These are phyloP conservation scores for Drosophila rufa DNA, from an alignment of 1,140 invertebrate genomes.

Conservation along the genomic window DNA sequence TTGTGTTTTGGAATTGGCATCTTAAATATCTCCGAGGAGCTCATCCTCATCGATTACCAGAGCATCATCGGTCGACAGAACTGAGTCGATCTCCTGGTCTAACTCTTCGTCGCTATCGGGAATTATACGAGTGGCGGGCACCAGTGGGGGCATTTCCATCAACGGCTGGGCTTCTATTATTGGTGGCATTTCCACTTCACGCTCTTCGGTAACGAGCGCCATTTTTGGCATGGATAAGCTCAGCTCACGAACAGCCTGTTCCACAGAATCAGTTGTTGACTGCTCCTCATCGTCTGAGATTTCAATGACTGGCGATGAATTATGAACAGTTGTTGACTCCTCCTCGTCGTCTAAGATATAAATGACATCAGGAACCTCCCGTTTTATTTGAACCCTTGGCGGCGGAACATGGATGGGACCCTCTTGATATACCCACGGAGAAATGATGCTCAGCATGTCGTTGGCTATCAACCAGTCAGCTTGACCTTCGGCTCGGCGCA, in stretches of 20 bases:
- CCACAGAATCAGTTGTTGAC: not conserved
- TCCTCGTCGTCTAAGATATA: too few relatives aligned
- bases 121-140: not conserved
- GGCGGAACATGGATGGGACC: not conserved
- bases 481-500: not conserved
- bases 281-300: not conserved
- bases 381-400: not conserved
- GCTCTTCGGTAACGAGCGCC: not conserved
- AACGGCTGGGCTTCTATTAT: too few relatives aligned
- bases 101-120: not conserved
- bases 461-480: conserved; percentile 41
- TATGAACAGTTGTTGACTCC: too few relatives aligned
- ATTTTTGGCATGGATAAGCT: not conserved
- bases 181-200: not conserved
- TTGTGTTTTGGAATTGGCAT: not conserved
- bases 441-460: conserved; percentile 29
- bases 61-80: conserved; percentile 18
- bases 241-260: conserved; percentile 4
- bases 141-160: not conserved
- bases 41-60: conserved; percentile 45
- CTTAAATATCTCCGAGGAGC: conserved; percentile 5
- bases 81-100: conserved; percentile 26
- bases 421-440: too few relatives aligned
- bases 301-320: not conserved
- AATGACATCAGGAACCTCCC: too few relatives aligned